These are phyloP conservation scores for Indri indri DNA, from an alignment of 2,113 vertebrate genomes.

Conservation along the genomic window DNA sequence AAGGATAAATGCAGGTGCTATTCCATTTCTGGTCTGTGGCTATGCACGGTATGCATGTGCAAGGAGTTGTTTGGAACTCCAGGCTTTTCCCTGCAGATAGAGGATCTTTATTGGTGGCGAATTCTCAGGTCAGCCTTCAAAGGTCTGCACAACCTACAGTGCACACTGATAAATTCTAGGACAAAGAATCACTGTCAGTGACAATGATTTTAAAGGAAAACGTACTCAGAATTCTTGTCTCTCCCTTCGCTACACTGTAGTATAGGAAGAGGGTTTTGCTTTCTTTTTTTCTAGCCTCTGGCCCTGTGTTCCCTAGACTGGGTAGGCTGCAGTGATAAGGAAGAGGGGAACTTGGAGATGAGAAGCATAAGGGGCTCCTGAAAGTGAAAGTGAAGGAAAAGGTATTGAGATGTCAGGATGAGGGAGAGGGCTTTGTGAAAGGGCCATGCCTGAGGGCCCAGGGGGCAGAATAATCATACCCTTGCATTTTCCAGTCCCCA, in stretches of 20 bases:
- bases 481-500: background rate
- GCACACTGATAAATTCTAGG: background rate
- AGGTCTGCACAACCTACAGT: background rate
- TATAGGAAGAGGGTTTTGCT: background rate
- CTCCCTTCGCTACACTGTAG: background rate
- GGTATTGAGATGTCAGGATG: background rate
- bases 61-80: background rate
- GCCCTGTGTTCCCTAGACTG: background rate
- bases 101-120: background rate
- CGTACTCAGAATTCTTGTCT: background rate
- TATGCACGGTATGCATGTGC: background rate
- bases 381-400: background rate
- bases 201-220: background rate
- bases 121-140: background rate
- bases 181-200: background rate
- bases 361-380: background rate
- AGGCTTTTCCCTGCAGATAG: background rate
- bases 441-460: background rate
- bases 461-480: background rate
- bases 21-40: background rate
- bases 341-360: background rate
- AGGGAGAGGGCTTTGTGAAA: background rate
- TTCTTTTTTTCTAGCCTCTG: background rate
- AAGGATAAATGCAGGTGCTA: background rate
- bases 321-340: background rate